Evolutionary conservation across 2,797 vertebrate species (phyloP).

Genomic region (Microtus obscurus): DNA sequence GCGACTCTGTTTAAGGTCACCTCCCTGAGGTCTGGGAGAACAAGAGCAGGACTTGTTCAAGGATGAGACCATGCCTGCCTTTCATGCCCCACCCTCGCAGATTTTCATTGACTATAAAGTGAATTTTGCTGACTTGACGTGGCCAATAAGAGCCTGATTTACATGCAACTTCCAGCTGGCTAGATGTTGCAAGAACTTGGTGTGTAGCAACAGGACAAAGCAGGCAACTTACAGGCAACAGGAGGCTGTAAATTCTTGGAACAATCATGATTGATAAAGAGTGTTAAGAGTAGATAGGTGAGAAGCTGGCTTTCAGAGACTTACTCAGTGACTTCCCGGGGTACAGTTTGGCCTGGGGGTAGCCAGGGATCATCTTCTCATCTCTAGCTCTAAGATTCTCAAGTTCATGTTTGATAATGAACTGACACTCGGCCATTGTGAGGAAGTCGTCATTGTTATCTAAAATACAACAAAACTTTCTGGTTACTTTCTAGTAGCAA

Average conservation of each 20-base stretch:
- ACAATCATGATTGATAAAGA: not conserved
- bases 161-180: not conserved
- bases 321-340: constrained; percentile 96
- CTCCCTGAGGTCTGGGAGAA: not conserved
- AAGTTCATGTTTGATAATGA: constrained; percentile 97
- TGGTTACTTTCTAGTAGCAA: constrained; percentile 62
- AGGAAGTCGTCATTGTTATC: constrained; percentile 95
- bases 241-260: not conserved
- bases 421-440: constrained; percentile 96
- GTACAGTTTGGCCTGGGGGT: constrained; percentile 94
- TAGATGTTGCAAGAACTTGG: not conserved
- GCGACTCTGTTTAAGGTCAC: not conserved
- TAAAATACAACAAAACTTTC: constrained; percentile 84
- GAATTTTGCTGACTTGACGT: not conserved
- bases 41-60: not conserved
- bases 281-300: not conserved
- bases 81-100: not conserved
- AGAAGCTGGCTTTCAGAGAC: constrained; percentile 32
- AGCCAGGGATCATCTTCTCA: constrained; percentile 95
- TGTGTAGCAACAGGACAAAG: not conserved
- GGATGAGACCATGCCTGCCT: not conserved
- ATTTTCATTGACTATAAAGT: not conserved
- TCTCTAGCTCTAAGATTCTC: constrained; percentile 96
- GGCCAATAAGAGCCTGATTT: not conserved
- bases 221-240: not conserved